phyloP scores from a whole-genome alignment of 2,888 invertebrate genomes.

The Gonocerus acuteangulatus region DNA sequence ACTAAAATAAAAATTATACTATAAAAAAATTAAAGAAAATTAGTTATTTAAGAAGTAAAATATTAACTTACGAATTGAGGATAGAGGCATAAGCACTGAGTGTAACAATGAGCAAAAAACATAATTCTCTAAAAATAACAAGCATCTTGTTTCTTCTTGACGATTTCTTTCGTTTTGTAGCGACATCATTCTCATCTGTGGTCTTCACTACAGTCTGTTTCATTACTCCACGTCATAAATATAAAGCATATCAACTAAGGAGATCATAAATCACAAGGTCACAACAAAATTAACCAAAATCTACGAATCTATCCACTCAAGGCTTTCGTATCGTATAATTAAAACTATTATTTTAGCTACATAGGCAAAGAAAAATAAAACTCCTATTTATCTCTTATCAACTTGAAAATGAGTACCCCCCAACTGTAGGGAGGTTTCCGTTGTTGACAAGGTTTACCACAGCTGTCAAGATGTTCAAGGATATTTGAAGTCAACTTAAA shows the following conservation, averaged over 20 bases:
- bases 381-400: no score
- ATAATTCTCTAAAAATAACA: constrained; percentile 57
- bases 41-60: neutral
- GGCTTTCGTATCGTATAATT: no score
- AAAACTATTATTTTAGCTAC: no score
- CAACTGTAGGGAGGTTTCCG: no score
- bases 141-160: constrained; percentile 46
- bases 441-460: no score
- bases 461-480: no score
- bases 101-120: constrained; percentile 56
- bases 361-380: no score
- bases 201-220: constrained; percentile 31
- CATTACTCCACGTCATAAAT: constrained; percentile 37
- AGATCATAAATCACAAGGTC: neutral
- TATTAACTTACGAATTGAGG: constrained; percentile 56
- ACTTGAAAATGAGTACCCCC: no score
- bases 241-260: constrained; percentile 6
- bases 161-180: constrained; percentile 31
- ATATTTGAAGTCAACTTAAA: no score
- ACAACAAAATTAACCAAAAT: neutral
- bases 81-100: constrained; percentile 63
- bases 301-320: no score
- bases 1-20: constrained; percentile 43
- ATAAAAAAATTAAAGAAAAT: neutral
- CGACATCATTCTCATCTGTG: constrained; percentile 34